Evolutionary conservation across 2,113 vertebrate species (phyloP).

Genomic region (Vicugna pacos): DNA sequence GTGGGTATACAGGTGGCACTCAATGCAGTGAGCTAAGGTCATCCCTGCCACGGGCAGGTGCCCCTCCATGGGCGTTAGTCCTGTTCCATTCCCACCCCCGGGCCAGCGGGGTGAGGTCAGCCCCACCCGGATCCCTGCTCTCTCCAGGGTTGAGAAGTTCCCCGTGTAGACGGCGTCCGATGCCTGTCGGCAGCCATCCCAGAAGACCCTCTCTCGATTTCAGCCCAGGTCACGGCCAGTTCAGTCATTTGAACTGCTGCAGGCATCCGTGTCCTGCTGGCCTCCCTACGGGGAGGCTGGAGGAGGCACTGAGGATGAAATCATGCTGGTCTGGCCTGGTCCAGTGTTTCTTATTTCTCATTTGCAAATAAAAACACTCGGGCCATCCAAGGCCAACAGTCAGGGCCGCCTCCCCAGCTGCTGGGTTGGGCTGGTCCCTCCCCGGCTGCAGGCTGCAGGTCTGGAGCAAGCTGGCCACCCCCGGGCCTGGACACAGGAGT

Average conservation of each 20-base stretch:
- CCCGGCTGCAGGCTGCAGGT: background rate
- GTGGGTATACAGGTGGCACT: background rate
- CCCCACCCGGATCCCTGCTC: constrained; percentile 63
- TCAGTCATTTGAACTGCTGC: constrained; percentile 80
- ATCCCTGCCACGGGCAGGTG: background rate
- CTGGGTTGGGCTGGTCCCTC: background rate
- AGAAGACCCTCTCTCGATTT: constrained; percentile 82
- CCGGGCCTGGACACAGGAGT: background rate
- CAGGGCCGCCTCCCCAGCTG: fast-evolving
- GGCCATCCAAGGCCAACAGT: background rate
- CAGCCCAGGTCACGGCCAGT: constrained; percentile 83
- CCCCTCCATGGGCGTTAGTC: background rate
- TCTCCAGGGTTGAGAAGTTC: constrained; percentile 73
- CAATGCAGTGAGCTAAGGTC: fast-evolving
- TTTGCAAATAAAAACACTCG: background rate
- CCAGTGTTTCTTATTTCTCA: background rate
- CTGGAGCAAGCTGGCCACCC: fast-evolving
- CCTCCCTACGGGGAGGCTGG: background rate
- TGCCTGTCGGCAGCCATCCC: constrained; percentile 79
- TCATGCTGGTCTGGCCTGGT: background rate
- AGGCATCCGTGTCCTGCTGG: constrained; percentile 63
- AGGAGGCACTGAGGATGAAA: background rate
- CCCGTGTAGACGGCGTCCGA: constrained; percentile 78
- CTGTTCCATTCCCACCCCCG: background rate
- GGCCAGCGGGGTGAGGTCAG: background rate